phyloP scores from a whole-genome alignment of 2,797 vertebrate species.

The Serranus cabrilla region DNA sequence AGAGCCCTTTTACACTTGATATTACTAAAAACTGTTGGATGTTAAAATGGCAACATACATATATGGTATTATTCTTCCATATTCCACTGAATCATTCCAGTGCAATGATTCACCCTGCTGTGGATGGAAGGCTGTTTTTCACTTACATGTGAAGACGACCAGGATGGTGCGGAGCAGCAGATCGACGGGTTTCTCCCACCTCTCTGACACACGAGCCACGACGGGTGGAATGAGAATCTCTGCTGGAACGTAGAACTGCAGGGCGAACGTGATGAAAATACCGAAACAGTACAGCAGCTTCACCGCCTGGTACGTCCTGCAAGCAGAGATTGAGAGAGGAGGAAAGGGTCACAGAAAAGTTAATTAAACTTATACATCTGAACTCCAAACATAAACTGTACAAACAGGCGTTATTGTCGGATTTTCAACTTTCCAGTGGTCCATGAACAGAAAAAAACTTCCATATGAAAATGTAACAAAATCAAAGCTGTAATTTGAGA shows the following conservation, averaged over 20 bases:
- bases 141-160: constrained; percentile 94
- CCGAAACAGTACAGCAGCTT: constrained; percentile 96
- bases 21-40: neutral
- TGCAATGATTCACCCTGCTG: too few species aligned
- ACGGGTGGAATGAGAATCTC: constrained; percentile 92
- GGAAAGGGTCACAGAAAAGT: neutral
- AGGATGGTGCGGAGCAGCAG: constrained; percentile 87
- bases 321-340: neutral
- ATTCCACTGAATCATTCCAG: too few species aligned
- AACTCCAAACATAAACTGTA: too few species aligned
- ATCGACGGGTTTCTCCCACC: constrained; percentile 85
- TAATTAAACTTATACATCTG: too few species aligned
- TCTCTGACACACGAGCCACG: constrained; percentile 80
- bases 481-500: too few species aligned
- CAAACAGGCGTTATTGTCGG: too few species aligned
- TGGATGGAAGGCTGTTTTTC: neutral
- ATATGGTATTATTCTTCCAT: too few species aligned
- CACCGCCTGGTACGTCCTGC: constrained; percentile 95
- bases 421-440: too few species aligned
- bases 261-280: constrained; percentile 95
- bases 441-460: too few species aligned
- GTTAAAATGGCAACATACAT: too few species aligned
- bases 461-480: too few species aligned
- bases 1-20: neutral
- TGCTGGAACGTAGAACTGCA: constrained; percentile 97